Base-by-base conservation (phyloP, 2,113 vertebrate genomes). In the Dendrocopos noguchii region DNA sequence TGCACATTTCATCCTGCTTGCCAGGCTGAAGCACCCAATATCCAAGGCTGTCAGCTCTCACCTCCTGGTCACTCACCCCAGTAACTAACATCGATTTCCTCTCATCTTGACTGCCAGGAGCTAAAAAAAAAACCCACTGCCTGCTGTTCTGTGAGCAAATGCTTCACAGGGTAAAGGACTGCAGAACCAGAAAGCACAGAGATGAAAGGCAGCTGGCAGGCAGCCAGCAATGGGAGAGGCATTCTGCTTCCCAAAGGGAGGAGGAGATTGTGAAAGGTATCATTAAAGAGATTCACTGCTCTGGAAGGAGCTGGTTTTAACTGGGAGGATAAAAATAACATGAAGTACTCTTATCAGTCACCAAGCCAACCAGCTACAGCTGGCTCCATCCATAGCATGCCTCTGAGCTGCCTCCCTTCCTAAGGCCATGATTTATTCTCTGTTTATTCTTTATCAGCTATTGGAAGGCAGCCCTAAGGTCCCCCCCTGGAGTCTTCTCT, bases 11-110 rank as follows among this genome's bases (percentile, higher is more conserved):
- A 73, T 79, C 7, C 9, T 70, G 53, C 74, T 70, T 79, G 39
- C 64, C 82, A 92, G 59, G 64, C 52, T 90, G 53, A 83, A 82
- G 57, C 47, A 87, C 53, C 33, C 84, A 47, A 60, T 42, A 76
- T 28, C 33, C 56, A 65, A 64, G 53, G 87, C 79, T 92, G 89
- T 77, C 6, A 15, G 74, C 80, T 71, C 42, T 94, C 86, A 91
- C 83, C 87, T 92, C 76, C 53, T 85, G 89, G 95, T 85, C 94
- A 89, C 53, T 95, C 72, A 96, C 93, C 79, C 84, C 79, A 83
- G 81, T 42, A 83, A 91, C 87, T 88, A 34, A 95, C 70, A 77
- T 65, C 85, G 89, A 91, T 55, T 85, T 92, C 72, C 72, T 80
- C 39, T 91, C 72, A 53, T 89, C 74, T 82, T 71, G 72, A 79